These are phyloP conservation scores for Heterochromis multidens DNA, from an alignment of 2,113 vertebrate species.

Conservation along the genomic window DNA sequence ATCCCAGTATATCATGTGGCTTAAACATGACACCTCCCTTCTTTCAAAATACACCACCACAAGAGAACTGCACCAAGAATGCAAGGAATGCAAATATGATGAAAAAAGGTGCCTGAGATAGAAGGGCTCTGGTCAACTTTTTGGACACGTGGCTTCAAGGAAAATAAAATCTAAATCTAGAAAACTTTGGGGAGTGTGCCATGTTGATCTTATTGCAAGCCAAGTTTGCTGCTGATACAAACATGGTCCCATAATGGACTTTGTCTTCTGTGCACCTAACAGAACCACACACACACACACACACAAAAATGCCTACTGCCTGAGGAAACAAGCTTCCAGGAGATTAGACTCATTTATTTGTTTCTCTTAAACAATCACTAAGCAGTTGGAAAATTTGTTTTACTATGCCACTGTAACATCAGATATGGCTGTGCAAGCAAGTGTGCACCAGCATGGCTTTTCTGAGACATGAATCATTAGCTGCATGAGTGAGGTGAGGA, in stretches of 20 bases:
- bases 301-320: neutral
- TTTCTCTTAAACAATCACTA: neutral
- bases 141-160: neutral
- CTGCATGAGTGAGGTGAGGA: neutral
- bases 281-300: neutral
- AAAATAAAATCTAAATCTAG: neutral
- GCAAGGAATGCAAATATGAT: slow-evolving; percentile 34
- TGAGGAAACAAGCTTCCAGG: neutral
- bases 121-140: neutral
- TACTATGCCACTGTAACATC: neutral
- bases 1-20: slow-evolving; percentile 15
- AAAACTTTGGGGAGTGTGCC: neutral
- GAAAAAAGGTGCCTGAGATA: neutral
- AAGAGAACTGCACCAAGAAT: slow-evolving; percentile 23
- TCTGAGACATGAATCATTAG: neutral
- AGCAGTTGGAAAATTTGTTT: neutral
- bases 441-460: neutral
- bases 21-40: slow-evolving; percentile 20
- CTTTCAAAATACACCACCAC: slow-evolving; percentile 17
- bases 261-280: neutral
- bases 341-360: slow-evolving; percentile 3
- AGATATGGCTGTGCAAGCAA: neutral
- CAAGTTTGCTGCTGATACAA: neutral
- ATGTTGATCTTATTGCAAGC: neutral
- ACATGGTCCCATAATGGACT: neutral